Conservation (phyloP, 92 coral and sea anemone species). For the Virgularia gustaviana region DNA sequence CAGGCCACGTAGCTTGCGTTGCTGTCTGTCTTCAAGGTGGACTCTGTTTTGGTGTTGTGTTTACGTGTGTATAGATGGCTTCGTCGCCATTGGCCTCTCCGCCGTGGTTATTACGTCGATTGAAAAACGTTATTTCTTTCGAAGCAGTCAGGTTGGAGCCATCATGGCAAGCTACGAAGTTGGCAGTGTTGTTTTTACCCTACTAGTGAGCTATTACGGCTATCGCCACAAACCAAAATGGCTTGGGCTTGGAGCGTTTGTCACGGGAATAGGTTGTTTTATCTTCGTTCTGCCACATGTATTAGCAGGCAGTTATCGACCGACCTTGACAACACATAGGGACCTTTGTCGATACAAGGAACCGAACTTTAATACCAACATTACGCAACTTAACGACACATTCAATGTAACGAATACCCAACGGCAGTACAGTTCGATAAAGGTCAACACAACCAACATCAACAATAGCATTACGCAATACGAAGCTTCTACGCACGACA, state of each 20-base stretch:
- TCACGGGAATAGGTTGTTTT: slow-evolving; percentile 77
- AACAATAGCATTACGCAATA: too few relatives aligned
- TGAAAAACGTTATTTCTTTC: slow-evolving; percentile 75
- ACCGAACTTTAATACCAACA: too few relatives aligned
- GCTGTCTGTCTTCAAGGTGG: slow-evolving; percentile 74
- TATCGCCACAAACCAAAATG: slow-evolving; percentile 92
- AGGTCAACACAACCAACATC: slow-evolving; percentile 25
- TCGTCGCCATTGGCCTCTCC: slow-evolving; percentile 79
- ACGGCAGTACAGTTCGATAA: too few relatives aligned
- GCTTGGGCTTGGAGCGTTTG: slow-evolving; percentile 82
- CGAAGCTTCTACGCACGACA: not conserved
- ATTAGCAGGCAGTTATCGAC: slow-evolving; percentile 63
- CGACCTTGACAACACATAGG: slow-evolving; percentile 48
- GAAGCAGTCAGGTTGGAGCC: slow-evolving; percentile 72
- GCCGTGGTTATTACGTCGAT: slow-evolving; percentile 85
- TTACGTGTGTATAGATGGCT: slow-evolving; percentile 68
- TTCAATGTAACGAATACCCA: too few relatives aligned
- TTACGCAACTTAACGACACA: too few relatives aligned
- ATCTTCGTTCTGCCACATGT: slow-evolving; percentile 82
- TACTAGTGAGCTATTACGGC: slow-evolving; percentile 84
- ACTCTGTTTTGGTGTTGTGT: slow-evolving; percentile 75
- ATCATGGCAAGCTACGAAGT: slow-evolving; percentile 73
- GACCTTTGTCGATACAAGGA: slow-evolving; percentile 64
- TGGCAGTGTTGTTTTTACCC: slow-evolving; percentile 74
- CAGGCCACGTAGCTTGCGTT: slow-evolving; percentile 65